Evolutionary conservation across 2,113 vertebrate species (phyloP).

Genomic region (Oreocharis arfaki): DNA sequence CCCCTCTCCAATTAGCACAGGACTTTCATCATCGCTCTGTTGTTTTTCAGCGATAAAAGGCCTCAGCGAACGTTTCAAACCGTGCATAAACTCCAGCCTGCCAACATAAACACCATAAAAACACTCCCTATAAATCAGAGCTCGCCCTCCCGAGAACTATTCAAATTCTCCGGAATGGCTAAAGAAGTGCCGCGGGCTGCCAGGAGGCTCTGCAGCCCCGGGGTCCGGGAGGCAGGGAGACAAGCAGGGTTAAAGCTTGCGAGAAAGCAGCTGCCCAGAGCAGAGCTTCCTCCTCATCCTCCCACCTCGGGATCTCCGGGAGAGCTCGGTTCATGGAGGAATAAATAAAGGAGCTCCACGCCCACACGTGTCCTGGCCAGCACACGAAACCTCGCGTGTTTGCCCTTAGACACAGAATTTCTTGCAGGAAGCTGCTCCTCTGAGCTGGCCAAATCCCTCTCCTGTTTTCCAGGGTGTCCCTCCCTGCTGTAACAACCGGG

Average conservation of each 20-base stretch:
- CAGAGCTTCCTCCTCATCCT: not conserved
- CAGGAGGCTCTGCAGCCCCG: not conserved
- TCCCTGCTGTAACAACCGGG: no score
- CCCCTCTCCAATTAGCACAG: not conserved
- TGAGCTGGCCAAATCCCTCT: not conserved
- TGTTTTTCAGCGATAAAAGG: not conserved
- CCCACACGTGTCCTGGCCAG: not conserved
- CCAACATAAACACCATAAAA: conserved; percentile 6
- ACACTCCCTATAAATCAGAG: not conserved
- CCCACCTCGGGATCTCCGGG: not conserved
- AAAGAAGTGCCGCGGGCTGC: not conserved
- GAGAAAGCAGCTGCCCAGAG: not conserved
- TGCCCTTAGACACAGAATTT: not conserved
- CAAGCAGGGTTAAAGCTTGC: not conserved
- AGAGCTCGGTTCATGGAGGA: not conserved
- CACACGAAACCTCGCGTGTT: fast-evolving
- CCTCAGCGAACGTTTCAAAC: not conserved
- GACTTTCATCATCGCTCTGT: not conserved
- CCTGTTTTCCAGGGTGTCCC: not conserved
- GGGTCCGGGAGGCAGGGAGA: not conserved
- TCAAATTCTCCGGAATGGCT: not conserved
- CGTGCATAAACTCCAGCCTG: not conserved
- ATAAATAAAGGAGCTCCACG: not conserved
- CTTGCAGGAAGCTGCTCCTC: not conserved
- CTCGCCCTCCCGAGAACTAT: not conserved